A percentile compares a stretch with the other conserved stretches of the same genome.
Evolutionary conservation across 2,888 invertebrate species (phyloP).

Genomic region (Dolomedes plantarius): DNA sequence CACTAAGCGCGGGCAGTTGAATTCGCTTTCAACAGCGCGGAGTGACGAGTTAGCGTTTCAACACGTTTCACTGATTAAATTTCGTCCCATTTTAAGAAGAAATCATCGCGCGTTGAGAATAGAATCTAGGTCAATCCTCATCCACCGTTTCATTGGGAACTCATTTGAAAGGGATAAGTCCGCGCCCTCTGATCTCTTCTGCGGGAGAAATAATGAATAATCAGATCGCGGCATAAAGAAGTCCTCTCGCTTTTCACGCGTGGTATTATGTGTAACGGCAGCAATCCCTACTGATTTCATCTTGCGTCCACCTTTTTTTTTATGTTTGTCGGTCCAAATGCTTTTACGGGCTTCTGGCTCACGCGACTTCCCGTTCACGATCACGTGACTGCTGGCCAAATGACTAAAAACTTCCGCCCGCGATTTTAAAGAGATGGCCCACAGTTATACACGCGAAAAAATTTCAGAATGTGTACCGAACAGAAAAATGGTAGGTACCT

Average conservation of each 20-base stretch:
- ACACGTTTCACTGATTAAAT: background rate
- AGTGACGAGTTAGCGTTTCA: no score
- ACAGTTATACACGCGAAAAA: no score
- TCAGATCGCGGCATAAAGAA: background rate
- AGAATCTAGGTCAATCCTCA: background rate
- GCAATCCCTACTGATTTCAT: background rate
- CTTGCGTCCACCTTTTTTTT: background rate
- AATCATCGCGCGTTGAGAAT: background rate
- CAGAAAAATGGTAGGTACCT: no score
- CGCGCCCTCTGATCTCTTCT: background rate
- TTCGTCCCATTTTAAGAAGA: background rate
- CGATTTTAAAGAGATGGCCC: background rate
- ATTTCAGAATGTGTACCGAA: no score
- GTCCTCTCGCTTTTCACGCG: background rate
- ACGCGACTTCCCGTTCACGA: conserved; percentile 34
- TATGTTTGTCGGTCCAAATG: conserved; percentile 2
- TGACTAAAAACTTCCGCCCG: conserved; percentile 54
- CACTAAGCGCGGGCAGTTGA: no score
- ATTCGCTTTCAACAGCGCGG: no score
- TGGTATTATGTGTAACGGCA: background rate
- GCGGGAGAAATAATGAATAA: background rate
- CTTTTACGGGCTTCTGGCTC: conserved; percentile 17
- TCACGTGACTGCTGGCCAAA: conserved; percentile 31
- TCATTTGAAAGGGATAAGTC: background rate
- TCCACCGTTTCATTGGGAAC: background rate